These are phyloP conservation scores for Aurelia coerulea DNA, from an alignment of 30 jellyfish, hydroid and myxozoan genomes.

Conservation along the genomic window DNA sequence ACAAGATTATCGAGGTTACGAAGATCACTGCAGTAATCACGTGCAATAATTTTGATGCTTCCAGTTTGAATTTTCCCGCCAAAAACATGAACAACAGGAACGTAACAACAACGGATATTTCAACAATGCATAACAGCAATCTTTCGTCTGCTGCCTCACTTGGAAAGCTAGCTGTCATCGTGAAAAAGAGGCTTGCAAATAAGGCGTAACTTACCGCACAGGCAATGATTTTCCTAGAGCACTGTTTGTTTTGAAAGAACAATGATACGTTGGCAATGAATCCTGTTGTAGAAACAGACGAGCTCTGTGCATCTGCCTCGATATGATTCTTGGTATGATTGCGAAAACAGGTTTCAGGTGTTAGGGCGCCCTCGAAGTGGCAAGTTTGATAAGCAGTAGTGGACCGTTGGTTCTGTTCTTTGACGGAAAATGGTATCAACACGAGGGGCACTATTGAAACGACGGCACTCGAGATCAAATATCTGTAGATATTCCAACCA, in stretches of 20 bases:
- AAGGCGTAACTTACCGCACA: not conserved
- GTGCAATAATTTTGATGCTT: conserved; percentile 4
- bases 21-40: not conserved
- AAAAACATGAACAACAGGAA: not conserved
- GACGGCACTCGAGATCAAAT: conserved; percentile 57
- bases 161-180: not conserved
- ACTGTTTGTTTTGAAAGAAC: not conserved
- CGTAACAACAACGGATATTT: conserved; percentile 18
- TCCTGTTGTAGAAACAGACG: not conserved
- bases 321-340: not conserved
- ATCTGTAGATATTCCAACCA: conserved; percentile 30
- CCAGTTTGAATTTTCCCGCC: not conserved
- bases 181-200: conserved; percentile 1
- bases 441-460: conserved; percentile 12
- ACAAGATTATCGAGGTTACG: not conserved
- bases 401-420: conserved; percentile 36
- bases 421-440: conserved; percentile 55
- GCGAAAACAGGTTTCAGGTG: not conserved
- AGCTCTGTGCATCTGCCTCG: not conserved
- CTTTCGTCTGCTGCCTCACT: not conserved
- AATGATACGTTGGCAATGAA: not conserved
- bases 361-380: not conserved
- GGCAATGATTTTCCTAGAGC: not conserved
- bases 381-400: conserved; percentile 3
- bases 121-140: conserved; percentile 19